Conservation (phyloP, 1,140 invertebrate genomes). For the Manduca sexta region DNA sequence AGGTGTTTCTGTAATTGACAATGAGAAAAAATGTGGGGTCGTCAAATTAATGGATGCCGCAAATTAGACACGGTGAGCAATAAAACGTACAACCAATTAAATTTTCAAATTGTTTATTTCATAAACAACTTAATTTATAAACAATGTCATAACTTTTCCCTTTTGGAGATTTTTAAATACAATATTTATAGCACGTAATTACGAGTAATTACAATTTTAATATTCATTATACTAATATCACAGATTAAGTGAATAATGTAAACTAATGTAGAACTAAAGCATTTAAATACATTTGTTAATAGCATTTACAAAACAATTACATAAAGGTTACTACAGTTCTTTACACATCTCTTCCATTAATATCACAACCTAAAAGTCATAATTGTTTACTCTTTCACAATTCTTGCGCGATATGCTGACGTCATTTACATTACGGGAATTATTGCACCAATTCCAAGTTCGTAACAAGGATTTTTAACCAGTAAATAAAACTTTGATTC, state of each 20-base stretch:
- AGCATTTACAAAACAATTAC: slow-evolving; percentile 13
- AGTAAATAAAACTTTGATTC: no score
- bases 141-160: slow-evolving; percentile 56
- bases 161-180: slow-evolving; percentile 44
- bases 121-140: slow-evolving; percentile 59
- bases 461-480: background rate
- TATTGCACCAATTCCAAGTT: background rate
- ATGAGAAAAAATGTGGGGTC: background rate
- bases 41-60: background rate
- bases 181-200: slow-evolving; percentile 38
- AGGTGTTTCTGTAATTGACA: background rate
- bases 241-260: slow-evolving; percentile 25
- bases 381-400: background rate
- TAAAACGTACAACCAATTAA: slow-evolving; percentile 10
- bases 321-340: slow-evolving; percentile 5
- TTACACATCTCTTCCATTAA: slow-evolving; percentile 12
- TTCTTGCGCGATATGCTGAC: background rate
- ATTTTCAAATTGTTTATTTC: slow-evolving; percentile 58
- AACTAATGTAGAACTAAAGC: slow-evolving; percentile 2
- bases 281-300: slow-evolving; percentile 14
- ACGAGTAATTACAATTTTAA: slow-evolving; percentile 25
- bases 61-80: background rate
- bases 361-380: slow-evolving; percentile 23
- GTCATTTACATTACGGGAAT: no score
- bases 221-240: slow-evolving; percentile 53